Conservation (phyloP, 2,113 vertebrate genomes). For the Mesembrinibis cayennensis region DNA sequence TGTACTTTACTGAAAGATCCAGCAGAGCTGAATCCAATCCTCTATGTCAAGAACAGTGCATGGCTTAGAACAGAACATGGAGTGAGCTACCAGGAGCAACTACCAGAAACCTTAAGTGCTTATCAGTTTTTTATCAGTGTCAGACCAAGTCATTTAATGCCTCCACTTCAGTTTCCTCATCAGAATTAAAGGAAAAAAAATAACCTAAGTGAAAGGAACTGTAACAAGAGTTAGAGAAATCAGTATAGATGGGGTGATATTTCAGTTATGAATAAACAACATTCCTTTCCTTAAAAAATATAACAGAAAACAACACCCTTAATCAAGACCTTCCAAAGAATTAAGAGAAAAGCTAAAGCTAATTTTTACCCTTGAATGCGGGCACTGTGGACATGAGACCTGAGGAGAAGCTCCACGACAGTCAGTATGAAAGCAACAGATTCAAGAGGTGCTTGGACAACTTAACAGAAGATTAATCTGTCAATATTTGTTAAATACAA, state of each 20-base stretch:
- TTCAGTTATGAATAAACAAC: conserved; percentile 23
- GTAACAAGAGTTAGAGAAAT: neutral
- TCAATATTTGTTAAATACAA: conserved; percentile 34
- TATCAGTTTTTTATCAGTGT: neutral
- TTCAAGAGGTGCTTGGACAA: conserved; percentile 25
- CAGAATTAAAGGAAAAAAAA: neutral
- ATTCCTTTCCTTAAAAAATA: neutral
- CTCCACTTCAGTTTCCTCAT: neutral
- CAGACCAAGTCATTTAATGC: neutral
- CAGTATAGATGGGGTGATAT: neutral
- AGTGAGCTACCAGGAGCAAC: conserved; percentile 1
- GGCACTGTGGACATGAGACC: neutral
- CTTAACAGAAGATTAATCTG: conserved; percentile 11
- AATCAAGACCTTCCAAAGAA: neutral
- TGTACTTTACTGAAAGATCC: conserved; percentile 50
- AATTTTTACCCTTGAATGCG: neutral
- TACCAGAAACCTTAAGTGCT: neutral
- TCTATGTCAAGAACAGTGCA: neutral
- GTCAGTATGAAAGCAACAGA: neutral
- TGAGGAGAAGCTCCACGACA: neutral
- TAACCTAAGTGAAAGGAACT: neutral
- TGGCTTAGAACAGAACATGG: neutral
- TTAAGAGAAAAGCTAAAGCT: neutral
- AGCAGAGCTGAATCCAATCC: conserved; percentile 20
- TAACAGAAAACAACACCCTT: neutral